Evolutionary conservation across 92 coral and sea anemone species (phyloP), one percentile per base, ranked within the genome.

Genomic region (Scolanthus callimorphus): DNA sequence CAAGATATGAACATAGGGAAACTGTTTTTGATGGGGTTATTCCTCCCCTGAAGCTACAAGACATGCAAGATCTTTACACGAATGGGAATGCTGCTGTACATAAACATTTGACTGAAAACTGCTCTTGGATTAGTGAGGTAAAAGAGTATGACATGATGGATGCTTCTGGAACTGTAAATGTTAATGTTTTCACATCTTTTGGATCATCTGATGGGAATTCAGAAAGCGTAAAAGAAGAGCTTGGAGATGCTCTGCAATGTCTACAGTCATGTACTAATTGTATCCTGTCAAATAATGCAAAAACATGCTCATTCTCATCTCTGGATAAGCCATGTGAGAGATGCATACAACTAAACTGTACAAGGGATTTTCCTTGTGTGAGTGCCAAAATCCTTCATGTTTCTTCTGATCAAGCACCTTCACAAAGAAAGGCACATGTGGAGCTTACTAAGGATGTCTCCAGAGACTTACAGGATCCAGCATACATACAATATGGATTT

Each of bases 111-210:
- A 1, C 54, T 0, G 80, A 82, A 0, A 57, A 77, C 27, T 59
- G 77, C 29, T 20, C 65, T 0, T 77, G 89, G 84, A 82, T n/a
- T n/a, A n/a, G n/a, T n/a, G n/a, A n/a, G n/a, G n/a, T n/a, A n/a
- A n/a, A n/a, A n/a, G n/a, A n/a, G 39, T 81, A 25, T 76, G 83
- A 81, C 23, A 25, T 76, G 31, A 20, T 27, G 2, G 84, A 77
- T 77, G 78, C 78, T 17, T 51, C 68, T 4, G 87, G 87, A n/a
- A 59, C 29, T 17, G 66, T 66, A 11, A 51, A 67, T 61, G 74
- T 69, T 4, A 82, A 82, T 39, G 70, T 58, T 9, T 76, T 49
- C 12, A 82, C 89, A 1, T 17, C 28, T 22, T 73, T 63, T 20
- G 15, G 51, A 1, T 39, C 85, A 10, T 10, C 63, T 38, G 59